phyloP scores from a whole-genome alignment of 1,140 invertebrate species.

The Bombyx mandarina region DNA sequence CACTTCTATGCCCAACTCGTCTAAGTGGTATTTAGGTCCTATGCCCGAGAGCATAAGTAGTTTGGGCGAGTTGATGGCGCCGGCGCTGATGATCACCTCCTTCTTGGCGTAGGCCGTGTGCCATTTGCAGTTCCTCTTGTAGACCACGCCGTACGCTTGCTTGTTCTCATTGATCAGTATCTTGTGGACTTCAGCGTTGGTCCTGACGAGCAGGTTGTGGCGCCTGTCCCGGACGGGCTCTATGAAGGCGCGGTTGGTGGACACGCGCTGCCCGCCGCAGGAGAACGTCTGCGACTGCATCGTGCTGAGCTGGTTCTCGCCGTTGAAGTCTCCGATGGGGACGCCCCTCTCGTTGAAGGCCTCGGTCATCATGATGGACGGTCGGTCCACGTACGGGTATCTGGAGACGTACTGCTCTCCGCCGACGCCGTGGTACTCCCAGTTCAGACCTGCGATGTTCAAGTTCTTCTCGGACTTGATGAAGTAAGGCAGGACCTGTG shows the following conservation, averaged over 20 bases:
- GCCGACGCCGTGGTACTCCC: conserved; percentile 69
- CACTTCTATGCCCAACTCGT: conserved; percentile 71
- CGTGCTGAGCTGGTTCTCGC: conserved; percentile 68
- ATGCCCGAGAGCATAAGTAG: conserved; percentile 82
- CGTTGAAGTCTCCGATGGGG: conserved; percentile 69
- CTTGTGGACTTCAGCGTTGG: conserved; percentile 77
- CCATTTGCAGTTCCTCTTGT: conserved; percentile 69
- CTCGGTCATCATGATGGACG: conserved; percentile 67
- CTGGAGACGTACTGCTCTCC: conserved; percentile 74
- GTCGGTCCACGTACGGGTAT: conserved; percentile 73
- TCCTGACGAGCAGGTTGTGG: conserved; percentile 78
- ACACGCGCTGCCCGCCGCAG: conserved; percentile 75
- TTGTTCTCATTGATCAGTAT: conserved; percentile 81
- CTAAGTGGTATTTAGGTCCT: conserved; percentile 74
- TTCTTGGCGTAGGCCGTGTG: conserved; percentile 66
- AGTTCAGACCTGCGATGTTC: conserved; percentile 53
- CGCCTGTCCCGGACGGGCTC: conserved; percentile 78
- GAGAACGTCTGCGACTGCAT: conserved; percentile 72
- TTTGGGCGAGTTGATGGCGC: conserved; percentile 79
- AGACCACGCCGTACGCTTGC: conserved; percentile 78
- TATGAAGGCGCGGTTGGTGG: conserved; percentile 82
- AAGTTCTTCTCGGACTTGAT: conserved; percentile 81
- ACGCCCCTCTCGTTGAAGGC: conserved; percentile 73
- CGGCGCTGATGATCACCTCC: conserved; percentile 80
- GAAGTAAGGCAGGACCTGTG: conserved; percentile 81